phyloP scores from a whole-genome alignment of 2,113 vertebrate genomes.

The Amphiprion percula region DNA sequence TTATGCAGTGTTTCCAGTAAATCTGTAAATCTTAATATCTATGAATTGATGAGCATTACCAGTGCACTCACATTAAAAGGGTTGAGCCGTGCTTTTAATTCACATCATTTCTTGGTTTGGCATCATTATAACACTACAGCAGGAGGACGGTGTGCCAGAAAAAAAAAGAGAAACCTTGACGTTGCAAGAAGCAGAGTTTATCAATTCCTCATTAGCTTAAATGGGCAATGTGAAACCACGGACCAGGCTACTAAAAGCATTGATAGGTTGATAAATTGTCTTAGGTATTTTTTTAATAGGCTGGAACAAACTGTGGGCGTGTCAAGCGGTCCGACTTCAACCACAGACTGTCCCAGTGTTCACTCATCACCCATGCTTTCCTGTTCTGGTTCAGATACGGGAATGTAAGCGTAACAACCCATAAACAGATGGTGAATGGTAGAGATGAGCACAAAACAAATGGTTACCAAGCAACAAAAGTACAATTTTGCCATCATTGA shows the following conservation, averaged over 20 bases:
- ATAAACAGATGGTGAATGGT: conserved; percentile 63
- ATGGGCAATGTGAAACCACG: conserved; percentile 72
- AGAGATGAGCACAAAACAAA: conserved; percentile 68
- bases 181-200: conserved; percentile 58
- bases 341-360: conserved; percentile 38
- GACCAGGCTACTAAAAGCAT: conserved; percentile 64
- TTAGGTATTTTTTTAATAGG: conserved; percentile 49
- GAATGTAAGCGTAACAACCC: conserved; percentile 51
- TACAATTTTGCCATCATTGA: conserved; percentile 64
- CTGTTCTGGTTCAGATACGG: conserved; percentile 29
- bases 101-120: conserved; percentile 15
- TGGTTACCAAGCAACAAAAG: conserved; percentile 75
- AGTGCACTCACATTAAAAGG: conserved; percentile 5
- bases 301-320: conserved; percentile 50
- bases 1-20: conserved; percentile 24
- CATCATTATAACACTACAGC: conserved; percentile 3
- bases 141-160: conserved; percentile 5
- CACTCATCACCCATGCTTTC: conserved; percentile 39
- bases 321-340: conserved; percentile 35
- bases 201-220: conserved; percentile 80
- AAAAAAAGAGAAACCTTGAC: conserved; percentile 55
- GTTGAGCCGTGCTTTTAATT: conserved; percentile 16
- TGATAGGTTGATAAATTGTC: conserved; percentile 51
- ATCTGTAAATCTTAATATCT: conserved; percentile 25
- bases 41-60: conserved; percentile 17